Base-by-base conservation (phyloP, 2,113 vertebrate genomes). In the Colinus virginianus region DNA sequence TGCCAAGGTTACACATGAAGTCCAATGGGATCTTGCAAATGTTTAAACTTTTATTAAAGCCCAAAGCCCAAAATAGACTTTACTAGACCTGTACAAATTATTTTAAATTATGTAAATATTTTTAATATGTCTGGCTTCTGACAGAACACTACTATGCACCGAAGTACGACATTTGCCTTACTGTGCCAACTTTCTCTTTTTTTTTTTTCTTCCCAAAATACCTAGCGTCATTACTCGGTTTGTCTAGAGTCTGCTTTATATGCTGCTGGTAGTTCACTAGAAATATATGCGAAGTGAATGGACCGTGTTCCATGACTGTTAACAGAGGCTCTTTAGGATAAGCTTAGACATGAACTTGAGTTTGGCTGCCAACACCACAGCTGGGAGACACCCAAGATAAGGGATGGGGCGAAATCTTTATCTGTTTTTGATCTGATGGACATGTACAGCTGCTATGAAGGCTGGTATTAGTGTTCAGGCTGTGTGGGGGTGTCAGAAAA, bases 51-150 rank as follows among this genome's bases (percentile, higher is more conserved):
- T 72, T 93, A 94, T 97, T 95, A 94, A 97, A 95, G 94, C 75
- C 80, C 58, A 94, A 90, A 95, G 68, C 95, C 91, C 94, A 96
- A 98, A 97, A 97, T 97, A 97, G 96, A 94, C 87, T 97, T 97
- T 96, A 95, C 95, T 97, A 89, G 95, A 96, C 96, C 95, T 96
- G 90, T 94, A 96, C 95, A 97, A 98, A 97, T 97, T 97, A 96
- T 97, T 97, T 97, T 97, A 97, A 97, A 96, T 97, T 98, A 97
- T 95, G 95, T 96, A 97, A 97, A 97, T 98, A 97, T 97, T 97
- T 97, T 96, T 96, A 96, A 93, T 98, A 96, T 95, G 96, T 97
- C 97, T 97, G 93, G 95, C 95, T 96, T 97, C 91, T 93, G 93
- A 97, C 96, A 97, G 93, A 96, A 96, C 95, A 94, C 96, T 89